These are phyloP conservation scores for Dinomys branickii DNA, from an alignment of 2,113 vertebrate genomes.

Conservation along the genomic window DNA sequence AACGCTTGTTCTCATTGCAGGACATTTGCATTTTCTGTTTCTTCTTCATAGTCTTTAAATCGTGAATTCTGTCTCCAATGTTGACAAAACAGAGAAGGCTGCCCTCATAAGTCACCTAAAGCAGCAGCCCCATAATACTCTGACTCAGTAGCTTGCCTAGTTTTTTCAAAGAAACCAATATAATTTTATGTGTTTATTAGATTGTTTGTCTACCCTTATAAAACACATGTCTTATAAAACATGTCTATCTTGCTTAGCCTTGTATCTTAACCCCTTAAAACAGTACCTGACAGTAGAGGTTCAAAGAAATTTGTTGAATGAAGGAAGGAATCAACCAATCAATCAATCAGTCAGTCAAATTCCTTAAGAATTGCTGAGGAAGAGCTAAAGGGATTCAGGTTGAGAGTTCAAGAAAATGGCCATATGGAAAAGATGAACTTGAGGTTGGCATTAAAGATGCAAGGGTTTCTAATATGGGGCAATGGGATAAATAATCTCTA, in stretches of 20 bases:
- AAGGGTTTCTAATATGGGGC: background rate
- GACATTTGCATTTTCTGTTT: background rate
- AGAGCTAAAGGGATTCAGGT: background rate
- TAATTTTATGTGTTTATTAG: background rate
- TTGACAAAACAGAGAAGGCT: background rate
- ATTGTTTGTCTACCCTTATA: background rate
- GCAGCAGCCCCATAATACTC: background rate
- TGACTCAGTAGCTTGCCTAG: background rate
- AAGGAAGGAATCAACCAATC: background rate
- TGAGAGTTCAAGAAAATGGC: background rate
- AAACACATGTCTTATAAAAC: background rate
- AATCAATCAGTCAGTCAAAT: background rate
- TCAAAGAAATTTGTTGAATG: slow-evolving; percentile 1
- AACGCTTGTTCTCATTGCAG: background rate
- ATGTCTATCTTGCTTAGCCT: background rate
- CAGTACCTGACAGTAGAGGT: background rate
- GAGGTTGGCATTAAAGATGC: slow-evolving; percentile 19
- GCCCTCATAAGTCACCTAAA: background rate
- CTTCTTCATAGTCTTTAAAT: background rate
- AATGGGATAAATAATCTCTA: background rate
- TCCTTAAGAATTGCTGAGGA: background rate
- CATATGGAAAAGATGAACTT: background rate
- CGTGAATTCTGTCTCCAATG: background rate
- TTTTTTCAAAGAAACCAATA: slow-evolving; percentile 24
- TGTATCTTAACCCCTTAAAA: slow-evolving; percentile 10